phyloP scores from a whole-genome alignment of 1,140 invertebrate species.

The Sipha flava region DNA sequence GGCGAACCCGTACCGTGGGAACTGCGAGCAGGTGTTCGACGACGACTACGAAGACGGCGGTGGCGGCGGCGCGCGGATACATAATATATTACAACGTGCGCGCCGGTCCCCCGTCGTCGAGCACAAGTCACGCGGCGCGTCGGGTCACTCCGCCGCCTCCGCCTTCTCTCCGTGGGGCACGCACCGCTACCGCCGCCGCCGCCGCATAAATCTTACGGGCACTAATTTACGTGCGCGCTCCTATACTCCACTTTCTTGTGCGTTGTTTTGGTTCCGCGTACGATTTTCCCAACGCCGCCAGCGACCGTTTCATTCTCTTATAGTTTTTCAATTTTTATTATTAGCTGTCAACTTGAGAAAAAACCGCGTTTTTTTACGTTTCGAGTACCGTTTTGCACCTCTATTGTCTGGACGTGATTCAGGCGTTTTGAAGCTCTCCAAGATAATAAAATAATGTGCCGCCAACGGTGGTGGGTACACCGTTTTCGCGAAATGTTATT shows the following conservation, averaged over 20 bases:
- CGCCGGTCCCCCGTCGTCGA: background rate
- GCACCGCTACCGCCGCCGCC: background rate
- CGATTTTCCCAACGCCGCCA: no score
- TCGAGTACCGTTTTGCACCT: no score
- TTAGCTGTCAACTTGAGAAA: no score
- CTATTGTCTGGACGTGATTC: no score
- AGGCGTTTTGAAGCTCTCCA: no score
- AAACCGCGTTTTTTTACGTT: no score
- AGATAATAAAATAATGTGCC: no score
- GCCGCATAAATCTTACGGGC: background rate
- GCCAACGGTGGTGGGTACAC: no score
- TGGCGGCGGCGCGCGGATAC: background rate
- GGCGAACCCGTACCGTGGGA: slow-evolving; percentile 12
- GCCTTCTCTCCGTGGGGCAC: background rate
- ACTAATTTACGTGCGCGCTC: background rate
- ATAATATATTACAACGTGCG: slow-evolving; percentile 17
- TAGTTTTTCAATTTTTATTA: no score
- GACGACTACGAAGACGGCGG: no score
- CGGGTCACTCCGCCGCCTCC: background rate
- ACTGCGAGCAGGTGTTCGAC: slow-evolving; percentile 21
- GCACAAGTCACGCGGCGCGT: slow-evolving; percentile 23
- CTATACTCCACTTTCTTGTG: background rate
- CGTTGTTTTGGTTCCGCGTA: background rate
- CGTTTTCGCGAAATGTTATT: no score
- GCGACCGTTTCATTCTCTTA: no score